Base-by-base conservation (phyloP, 2,888 invertebrate species). In the Hesperia comma region DNA sequence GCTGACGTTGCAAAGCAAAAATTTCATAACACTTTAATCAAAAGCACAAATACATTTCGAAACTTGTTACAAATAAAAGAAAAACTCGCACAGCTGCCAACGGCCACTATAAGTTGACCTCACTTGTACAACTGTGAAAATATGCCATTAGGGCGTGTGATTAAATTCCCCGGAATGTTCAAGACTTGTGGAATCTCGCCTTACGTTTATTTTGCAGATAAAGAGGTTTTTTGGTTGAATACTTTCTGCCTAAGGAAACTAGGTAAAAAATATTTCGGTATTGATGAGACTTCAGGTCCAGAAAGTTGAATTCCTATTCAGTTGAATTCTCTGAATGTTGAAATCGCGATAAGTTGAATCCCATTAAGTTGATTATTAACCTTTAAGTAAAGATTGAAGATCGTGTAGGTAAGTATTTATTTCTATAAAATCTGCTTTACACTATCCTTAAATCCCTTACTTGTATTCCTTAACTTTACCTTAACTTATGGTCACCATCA, bases 21-120 rank as follows among this genome's bases (percentile, higher is more conserved):
- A 51, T 26, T 51, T 51, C 51, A 26, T 51, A 51, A 26, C 26
- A 51, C 51, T 51, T 21, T 51, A 51, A 51, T 51, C 51, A 26
- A 51, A 51, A 51, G 14, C 14, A 21, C 51, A 51, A 51, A 51
- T 51, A 51, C 51, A 51, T 51, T 51, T 51, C 21, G 51, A 14
- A 26, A 26, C 26, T 26, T 14, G 51, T 26, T 51, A 26, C 51
- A 51, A 51, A 26, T 6, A 51, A 51, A 51, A 5, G 26, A 49
- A 51, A 51, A 51, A 51, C 12, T 51, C 10, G 5, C 19, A 26
- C 51, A 51, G 51, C 51, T 51, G 51, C 6, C 14, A 51, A 21
- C 26, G 51, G 5, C 51, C 51, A 26, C 0, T 51, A 2, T 26
- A 26, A 14, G 14, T 51, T 51, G 51, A 51, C 51, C 51, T 51